phyloP scores from a whole-genome alignment of 2,113 vertebrate species.

The Oreochromis niloticus region DNA sequence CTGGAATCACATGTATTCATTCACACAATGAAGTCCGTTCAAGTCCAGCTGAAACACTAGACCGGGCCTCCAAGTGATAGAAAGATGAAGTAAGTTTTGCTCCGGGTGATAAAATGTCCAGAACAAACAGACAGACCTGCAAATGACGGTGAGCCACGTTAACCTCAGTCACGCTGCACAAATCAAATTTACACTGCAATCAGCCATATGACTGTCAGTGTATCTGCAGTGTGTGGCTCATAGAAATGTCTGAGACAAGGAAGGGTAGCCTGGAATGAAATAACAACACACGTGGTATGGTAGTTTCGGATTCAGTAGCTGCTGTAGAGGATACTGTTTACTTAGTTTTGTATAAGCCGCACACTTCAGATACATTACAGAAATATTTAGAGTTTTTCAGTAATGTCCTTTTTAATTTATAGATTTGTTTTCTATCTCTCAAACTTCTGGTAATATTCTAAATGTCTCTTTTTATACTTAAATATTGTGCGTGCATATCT shows the following conservation, averaged over 20 bases:
- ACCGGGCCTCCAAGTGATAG: neutral
- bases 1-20: slow-evolving; percentile 49
- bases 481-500: neutral
- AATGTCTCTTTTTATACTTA: neutral
- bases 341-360: neutral
- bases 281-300: neutral
- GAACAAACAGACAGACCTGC: neutral
- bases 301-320: neutral
- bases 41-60: slow-evolving; percentile 4
- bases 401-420: neutral
- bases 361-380: neutral
- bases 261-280: neutral
- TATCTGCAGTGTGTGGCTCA: neutral
- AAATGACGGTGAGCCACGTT: neutral
- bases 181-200: neutral
- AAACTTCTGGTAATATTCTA: neutral
- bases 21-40: slow-evolving; percentile 51
- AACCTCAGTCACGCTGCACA: neutral
- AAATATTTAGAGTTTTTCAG: neutral
- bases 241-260: neutral
- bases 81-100: neutral
- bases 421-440: neutral
- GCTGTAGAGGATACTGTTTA: neutral
- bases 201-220: neutral
- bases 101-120: neutral